phyloP scores from a whole-genome alignment of 2,797 vertebrate species.

The Chiroxiphia lanceolata region DNA sequence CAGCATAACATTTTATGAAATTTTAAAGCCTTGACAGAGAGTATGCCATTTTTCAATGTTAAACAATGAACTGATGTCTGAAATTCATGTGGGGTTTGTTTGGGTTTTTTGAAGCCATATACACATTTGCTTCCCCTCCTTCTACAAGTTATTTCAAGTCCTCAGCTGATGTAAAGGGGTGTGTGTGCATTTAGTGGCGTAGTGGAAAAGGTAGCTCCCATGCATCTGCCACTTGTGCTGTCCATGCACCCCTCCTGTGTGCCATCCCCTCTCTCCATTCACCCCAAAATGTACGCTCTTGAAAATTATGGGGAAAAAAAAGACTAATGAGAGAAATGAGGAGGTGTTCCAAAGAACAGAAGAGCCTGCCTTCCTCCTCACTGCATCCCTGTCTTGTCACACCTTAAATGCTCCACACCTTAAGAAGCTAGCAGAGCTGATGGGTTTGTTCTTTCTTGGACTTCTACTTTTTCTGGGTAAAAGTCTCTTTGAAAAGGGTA shows the following conservation, averaged over 20 bases:
- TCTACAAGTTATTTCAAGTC: neutral
- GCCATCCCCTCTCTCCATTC: neutral
- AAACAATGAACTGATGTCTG: neutral
- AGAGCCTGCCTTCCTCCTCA: neutral
- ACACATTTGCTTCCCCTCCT: neutral
- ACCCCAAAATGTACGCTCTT: neutral
- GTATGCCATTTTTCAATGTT: neutral
- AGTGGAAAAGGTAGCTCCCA: neutral
- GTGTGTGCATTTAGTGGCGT: neutral
- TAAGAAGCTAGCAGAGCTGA: neutral
- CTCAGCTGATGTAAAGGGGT: neutral
- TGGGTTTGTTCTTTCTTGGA: neutral
- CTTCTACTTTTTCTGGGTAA: neutral
- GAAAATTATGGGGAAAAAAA: neutral
- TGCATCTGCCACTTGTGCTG: accelerated
- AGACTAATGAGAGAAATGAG: neutral
- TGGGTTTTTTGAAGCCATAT: neutral
- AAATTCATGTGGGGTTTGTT: neutral
- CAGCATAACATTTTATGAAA: neutral
- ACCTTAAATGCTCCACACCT: neutral
- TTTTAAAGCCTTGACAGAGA: neutral
- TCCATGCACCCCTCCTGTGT: neutral
- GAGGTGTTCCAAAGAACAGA: neutral
- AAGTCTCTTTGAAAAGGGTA: neutral
- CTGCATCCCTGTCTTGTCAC: neutral